Conservation (phyloP, 2,888 invertebrate genomes). For the Limenitis camilla region DNA sequence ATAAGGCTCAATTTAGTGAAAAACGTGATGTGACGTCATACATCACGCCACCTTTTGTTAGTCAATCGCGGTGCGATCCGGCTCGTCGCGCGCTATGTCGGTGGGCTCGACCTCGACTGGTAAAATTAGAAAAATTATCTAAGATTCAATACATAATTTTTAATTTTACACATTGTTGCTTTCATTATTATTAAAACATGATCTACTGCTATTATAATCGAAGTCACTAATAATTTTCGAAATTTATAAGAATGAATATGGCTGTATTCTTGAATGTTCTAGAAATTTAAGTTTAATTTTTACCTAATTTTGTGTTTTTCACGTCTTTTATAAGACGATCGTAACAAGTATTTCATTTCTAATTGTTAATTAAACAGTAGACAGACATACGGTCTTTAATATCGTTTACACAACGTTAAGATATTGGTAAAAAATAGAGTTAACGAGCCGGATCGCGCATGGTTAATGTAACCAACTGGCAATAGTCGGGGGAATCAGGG, state of each 20-base stretch:
- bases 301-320: too few species aligned
- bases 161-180: background rate
- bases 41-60: slow-evolving; percentile 74
- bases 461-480: slow-evolving; percentile 55
- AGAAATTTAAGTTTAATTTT: too few species aligned
- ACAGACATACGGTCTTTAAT: too few species aligned
- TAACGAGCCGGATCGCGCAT: slow-evolving; percentile 48
- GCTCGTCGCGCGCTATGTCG: slow-evolving; percentile 40
- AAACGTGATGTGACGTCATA: slow-evolving; percentile 70
- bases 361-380: too few species aligned
- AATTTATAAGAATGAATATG: too few species aligned
- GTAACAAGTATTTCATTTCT: too few species aligned
- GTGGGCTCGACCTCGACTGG: slow-evolving; percentile 29
- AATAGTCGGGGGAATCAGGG: slow-evolving; percentile 45
- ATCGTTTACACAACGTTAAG: too few species aligned
- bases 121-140: slow-evolving; percentile 22
- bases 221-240: too few species aligned
- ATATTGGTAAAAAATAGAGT: slow-evolving; percentile 8
- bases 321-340: too few species aligned
- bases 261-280: too few species aligned
- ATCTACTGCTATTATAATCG: too few species aligned
- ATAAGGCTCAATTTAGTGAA: slow-evolving; percentile 52
- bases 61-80: slow-evolving; percentile 58
- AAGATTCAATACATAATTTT: background rate
- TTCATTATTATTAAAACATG: too few species aligned